Conservation (phyloP, 2,888 invertebrate genomes). For the Chaetogeoica ovagalla region DNA sequence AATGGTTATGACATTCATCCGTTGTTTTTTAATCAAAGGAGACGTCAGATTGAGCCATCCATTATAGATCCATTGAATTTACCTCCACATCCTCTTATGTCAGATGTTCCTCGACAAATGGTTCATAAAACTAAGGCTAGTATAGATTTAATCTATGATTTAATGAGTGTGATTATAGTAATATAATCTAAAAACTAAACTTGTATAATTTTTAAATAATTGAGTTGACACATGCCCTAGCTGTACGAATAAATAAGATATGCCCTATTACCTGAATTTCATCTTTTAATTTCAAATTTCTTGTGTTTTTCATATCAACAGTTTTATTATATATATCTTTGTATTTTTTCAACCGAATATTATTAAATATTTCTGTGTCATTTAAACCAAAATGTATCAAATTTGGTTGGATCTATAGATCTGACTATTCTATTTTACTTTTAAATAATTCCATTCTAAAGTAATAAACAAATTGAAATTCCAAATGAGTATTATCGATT, state of each 20-base stretch:
- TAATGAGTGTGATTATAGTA: neutral
- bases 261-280: neutral
- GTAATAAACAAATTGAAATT: conserved; percentile 4
- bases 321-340: neutral
- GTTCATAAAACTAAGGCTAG: conserved; percentile 44
- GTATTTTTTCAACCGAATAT: neutral
- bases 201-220: conserved; percentile 11
- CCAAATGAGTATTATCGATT: conserved; percentile 29
- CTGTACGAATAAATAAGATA: neutral
- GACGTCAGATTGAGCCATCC: conserved; percentile 34
- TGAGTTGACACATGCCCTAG: neutral
- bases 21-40: conserved; percentile 54
- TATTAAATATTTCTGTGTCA: neutral
- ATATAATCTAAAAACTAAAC: neutral
- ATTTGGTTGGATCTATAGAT: conserved; percentile 14
- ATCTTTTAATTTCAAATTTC: neutral
- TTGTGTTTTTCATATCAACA: neutral
- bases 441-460: neutral
- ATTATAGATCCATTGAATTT: conserved; percentile 42
- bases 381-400: conserved; percentile 21
- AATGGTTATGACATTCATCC: conserved; percentile 56
- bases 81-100: conserved; percentile 49
- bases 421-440: conserved; percentile 24
- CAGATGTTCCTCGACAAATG: conserved; percentile 42
- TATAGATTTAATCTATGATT: neutral